Evolutionary conservation across 2,113 vertebrate genomes (phyloP), one percentile per base, ranked within the genome.

Genomic region (Crotalus helleri): DNA sequence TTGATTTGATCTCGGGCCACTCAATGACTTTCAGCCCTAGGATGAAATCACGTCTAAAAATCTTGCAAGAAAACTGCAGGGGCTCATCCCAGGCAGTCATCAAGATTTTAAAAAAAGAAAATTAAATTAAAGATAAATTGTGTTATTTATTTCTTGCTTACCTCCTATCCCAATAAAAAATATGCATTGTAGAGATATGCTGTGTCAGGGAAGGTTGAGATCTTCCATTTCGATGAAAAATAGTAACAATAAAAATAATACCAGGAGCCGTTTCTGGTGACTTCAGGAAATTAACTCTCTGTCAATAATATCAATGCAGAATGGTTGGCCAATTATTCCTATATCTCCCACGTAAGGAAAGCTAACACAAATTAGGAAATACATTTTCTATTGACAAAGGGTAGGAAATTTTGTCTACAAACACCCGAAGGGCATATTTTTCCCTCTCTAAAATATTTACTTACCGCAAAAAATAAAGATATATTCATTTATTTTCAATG

Each of bases 271-370:
- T 24, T 94, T 93, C 7, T 88, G 51, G 19, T 92, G 90, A 95
- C 39, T 95, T 58, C 29, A 91, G 90, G 94, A 96, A 96, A 94
- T 95, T 92, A 95, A 59, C 93, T 59, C 23, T 93, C 87, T 91
- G 11, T 46, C 51, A 95, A 92, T 89, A 95, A 87, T 17, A 92
- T 87, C 90, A 61, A 93, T 54, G 86, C 90, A 85, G 87, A 92
- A 94, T 93, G 61, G 1, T 8, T 92, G 96, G 44, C 87, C 93
- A 95, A 55, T 90, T 93, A 93, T 59, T 94, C 92, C 93, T 54
- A n/a, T 91, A 9, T 24, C 10, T 3, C 2, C 90, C 10, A 95
- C 10, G 4, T 51, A 51, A 8, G 85, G 51, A 85, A 53, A 0
- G 8, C 19, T 26, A 69, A 94, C 49, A 91, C 69, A 91, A 91